phyloP scores from a whole-genome alignment of 2,797 vertebrate species.

The Selene dorsalis region DNA sequence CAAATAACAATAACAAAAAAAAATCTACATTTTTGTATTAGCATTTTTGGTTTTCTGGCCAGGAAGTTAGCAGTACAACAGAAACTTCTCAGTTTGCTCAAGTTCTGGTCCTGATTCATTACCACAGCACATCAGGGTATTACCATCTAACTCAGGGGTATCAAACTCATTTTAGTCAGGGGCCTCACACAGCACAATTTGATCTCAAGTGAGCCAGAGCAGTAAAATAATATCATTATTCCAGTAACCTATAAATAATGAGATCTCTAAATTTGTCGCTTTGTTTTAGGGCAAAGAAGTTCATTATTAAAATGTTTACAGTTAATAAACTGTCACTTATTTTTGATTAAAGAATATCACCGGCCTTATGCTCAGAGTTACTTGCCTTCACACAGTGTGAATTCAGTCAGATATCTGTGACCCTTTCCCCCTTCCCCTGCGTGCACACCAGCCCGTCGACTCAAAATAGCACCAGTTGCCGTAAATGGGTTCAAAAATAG shows the following conservation, averaged over 20 bases:
- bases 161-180: too few relatives aligned
- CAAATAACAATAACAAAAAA: too few relatives aligned
- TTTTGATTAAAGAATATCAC: neutral
- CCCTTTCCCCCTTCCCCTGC: conserved; percentile 6
- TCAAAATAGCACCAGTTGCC: conserved; percentile 66
- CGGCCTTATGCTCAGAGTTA: neutral
- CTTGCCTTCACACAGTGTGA: neutral
- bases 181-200: too few relatives aligned
- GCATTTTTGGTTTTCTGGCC: neutral
- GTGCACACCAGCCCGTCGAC: conserved; percentile 21
- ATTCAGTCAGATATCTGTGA: conserved; percentile 3
- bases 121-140: neutral
- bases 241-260: too few relatives aligned
- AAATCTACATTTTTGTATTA: too few relatives aligned
- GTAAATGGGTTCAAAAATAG: conserved; percentile 71
- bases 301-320: too few relatives aligned
- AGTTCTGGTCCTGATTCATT: neutral
- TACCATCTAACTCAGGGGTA: too few relatives aligned
- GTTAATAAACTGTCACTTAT: too few relatives aligned
- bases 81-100: neutral
- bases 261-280: too few relatives aligned
- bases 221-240: too few relatives aligned
- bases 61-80: neutral
- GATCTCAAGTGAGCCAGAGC: too few relatives aligned
- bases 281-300: too few relatives aligned